Conservation (phyloP, 2,888 invertebrate genomes). For the Drosophila phalerata region DNA sequence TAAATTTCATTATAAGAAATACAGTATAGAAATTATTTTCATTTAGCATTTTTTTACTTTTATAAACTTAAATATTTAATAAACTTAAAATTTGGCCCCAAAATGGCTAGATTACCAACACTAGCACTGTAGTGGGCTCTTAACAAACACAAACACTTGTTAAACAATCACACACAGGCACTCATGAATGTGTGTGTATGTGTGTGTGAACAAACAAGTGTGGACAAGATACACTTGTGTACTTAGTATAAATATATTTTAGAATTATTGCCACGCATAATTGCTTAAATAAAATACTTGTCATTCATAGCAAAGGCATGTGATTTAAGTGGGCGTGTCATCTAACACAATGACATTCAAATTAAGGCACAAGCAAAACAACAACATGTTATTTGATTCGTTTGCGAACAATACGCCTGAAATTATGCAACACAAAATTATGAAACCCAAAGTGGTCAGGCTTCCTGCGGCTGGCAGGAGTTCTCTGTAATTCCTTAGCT, state of each 20-base stretch:
- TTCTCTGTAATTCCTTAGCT: conserved; percentile 21
- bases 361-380: conserved; percentile 19
- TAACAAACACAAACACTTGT: conserved; percentile 35
- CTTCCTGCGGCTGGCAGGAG: conserved; percentile 26
- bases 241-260: conserved; percentile 10
- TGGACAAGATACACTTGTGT: conserved; percentile 3
- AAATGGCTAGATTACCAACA: conserved; percentile 10
- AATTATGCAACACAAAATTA: conserved; percentile 54
- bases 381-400: conserved; percentile 38
- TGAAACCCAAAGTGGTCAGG: conserved; percentile 34
- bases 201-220: conserved; percentile 13
- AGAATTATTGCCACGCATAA: conserved; percentile 54
- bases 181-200: not conserved
- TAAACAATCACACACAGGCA: conserved; percentile 28
- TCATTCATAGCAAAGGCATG: conserved; percentile 23
- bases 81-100: not conserved
- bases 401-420: conserved; percentile 31
- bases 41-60: too few relatives aligned
- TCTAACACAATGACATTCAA: conserved; percentile 22
- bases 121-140: conserved; percentile 16
- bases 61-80: not conserved
- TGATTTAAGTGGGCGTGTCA: conserved; percentile 26
- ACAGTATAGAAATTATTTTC: too few relatives aligned
- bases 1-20: too few relatives aligned
- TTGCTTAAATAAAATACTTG: conserved; percentile 61